Evolutionary conservation across 2,797 vertebrate species (phyloP), one percentile per base, ranked within the genome.

Genomic region (Chaetophractus vellerosus): DNA sequence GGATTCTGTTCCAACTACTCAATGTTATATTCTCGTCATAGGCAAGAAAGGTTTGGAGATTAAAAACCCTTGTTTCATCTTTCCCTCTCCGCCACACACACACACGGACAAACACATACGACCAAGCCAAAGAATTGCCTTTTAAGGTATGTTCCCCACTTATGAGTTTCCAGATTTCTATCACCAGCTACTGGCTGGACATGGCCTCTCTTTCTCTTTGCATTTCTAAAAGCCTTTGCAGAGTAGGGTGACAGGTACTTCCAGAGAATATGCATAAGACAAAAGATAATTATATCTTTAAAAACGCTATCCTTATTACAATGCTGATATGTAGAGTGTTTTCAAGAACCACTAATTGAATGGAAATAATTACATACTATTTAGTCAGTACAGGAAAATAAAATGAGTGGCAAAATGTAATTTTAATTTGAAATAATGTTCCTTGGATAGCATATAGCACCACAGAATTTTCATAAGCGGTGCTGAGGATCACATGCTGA

Each of bases 301-400:
- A 91, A 86, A 52, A 61, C 88, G 38, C 36, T 33, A 76, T 79
- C 88, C 3, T 48, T 57, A 78, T 45, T 71, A 76, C 31, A 88
- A 57, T 75, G 19, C 18, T 71, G 75, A 69, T n/a, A 66, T 26
- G 28, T 76, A 19, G 33, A n/a, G 71, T 38, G 12, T 61, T 90
- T 93, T 82, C 45, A 81, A 68, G 41, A 68, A 94, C 66, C 50
- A 31, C 26, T 88, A 81, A 66, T 33, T 75, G 61, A 45, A 52
- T 76, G 66, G 18, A 69, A 85, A 57, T 90, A 76, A 72, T 72
- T 76, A 38, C 9, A 55, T 71, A 68, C 7, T 55, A 38, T 68
- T 45, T 75, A 85, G 28, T 87, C 48, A 21, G n/a, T 76, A 36
- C 26, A 78, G 63, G 72, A 89, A 86, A 68, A 66, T 45, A 93